These are phyloP conservation scores for Eretmocerus hayati DNA, from an alignment of 2,888 invertebrate species.

Conservation along the genomic window DNA sequence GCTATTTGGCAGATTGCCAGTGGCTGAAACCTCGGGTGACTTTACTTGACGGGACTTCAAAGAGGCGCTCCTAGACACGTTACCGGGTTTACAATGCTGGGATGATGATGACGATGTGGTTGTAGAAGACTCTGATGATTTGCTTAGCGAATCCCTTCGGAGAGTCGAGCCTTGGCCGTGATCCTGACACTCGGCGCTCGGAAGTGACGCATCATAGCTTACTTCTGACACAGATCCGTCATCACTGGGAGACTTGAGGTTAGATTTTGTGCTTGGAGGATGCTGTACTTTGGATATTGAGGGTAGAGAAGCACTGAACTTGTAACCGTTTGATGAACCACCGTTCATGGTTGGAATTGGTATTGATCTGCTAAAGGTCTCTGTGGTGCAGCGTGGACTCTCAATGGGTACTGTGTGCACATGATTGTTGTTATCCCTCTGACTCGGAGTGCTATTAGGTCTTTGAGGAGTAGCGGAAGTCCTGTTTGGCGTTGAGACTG, in stretches of 20 bases:
- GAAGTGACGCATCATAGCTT: no score
- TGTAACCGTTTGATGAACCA: no score
- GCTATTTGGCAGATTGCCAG: slow-evolving; percentile 41
- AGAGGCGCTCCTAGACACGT: slow-evolving; percentile 10
- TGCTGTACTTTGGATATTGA: no score
- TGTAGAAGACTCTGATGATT: slow-evolving; percentile 26
- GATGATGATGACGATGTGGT: slow-evolving; percentile 26
- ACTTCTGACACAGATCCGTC: no score
- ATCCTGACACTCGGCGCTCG: slow-evolving; percentile 28
- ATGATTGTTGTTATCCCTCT: no score
- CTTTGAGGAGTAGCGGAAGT: slow-evolving; percentile 14
- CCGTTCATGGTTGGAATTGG: no score
- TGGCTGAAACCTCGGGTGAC: slow-evolving; percentile 29
- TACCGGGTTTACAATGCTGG: slow-evolving; percentile 25
- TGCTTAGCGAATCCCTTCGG: slow-evolving; percentile 28
- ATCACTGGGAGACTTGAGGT: background rate
- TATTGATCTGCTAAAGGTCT: no score
- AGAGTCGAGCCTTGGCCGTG: slow-evolving; percentile 24
- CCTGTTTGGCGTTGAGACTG: slow-evolving; percentile 24
- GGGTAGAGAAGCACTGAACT: no score
- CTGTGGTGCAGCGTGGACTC: no score
- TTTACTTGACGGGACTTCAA: slow-evolving; percentile 33
- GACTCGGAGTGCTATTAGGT: background rate
- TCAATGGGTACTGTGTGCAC: no score
- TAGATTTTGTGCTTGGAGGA: background rate